Base-by-base conservation (phyloP, 2,888 invertebrate genomes). In the Aphidius colemani region DNA sequence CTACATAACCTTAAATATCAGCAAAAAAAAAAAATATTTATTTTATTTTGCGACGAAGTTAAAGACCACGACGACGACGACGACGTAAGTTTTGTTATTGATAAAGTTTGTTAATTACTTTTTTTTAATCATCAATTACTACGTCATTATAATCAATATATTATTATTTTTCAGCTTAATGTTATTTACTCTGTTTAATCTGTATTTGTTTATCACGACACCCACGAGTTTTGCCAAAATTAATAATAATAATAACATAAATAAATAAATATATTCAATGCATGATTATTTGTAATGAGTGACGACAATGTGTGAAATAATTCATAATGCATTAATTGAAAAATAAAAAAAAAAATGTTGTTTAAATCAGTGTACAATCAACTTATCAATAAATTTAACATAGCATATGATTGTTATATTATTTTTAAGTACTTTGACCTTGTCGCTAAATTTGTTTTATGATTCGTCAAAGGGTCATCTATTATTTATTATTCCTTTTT, bases 401-500 rank as follows among this genome's bases (percentile, higher is more conserved):
- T 44, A n/a, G 11, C 50, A 18, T 30, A 51, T 44, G 50, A 53
- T 53, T 53, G 55, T 59, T 30, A 59, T 64, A 56, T 59, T 64
- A 56, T 59, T 53, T 46, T n/a, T 46, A 50, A 46, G 30, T 55
- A 45, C 40, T 9, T 30, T 55, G 64, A 56, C 60, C 64, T 61
- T 64, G 61, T 39, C 61, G 40, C 61, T 61, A 64, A 61, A 57
- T 64, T 64, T 59, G 59, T 30, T 64, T 55, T 41, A 58, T 64
- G 40, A 64, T 61, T 61, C 44, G 45, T 49, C 57, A 61, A 53
- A 64, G 57, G 61, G 60, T 51, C 57, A 61, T 58, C 46, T 40
- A 46, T 11, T 9, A 46, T 41, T 10, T 64, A 55, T 39, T 39
- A 45, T 44, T 51, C 1, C 30, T 58, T 58, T 30, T 43, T 59